Conservation (phyloP, 2,888 invertebrate species). For the Zele albiditarsus region DNA sequence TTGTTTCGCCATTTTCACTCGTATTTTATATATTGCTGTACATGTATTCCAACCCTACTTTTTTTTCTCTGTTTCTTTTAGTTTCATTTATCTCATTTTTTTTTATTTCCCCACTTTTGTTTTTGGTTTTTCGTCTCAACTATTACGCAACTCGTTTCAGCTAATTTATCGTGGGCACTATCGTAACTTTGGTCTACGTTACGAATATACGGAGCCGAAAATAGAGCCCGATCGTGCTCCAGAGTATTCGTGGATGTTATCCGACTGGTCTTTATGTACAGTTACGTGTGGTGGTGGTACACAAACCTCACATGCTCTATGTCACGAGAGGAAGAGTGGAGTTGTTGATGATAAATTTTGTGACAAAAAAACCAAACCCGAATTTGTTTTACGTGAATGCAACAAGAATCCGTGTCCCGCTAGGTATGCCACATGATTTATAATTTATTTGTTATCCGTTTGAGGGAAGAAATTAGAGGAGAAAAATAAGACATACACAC, state of each 20-base stretch:
- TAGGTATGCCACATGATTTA: slow-evolving; percentile 66
- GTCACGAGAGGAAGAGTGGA: slow-evolving; percentile 78
- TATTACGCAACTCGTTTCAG: slow-evolving; percentile 48
- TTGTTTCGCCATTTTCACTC: background rate
- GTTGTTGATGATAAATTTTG: slow-evolving; percentile 77
- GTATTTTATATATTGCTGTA: background rate
- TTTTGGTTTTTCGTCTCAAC: background rate
- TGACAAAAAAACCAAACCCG: slow-evolving; percentile 70
- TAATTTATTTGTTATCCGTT: slow-evolving; percentile 15
- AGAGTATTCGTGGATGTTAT: slow-evolving; percentile 83
- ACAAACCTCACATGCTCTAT: slow-evolving; percentile 76
- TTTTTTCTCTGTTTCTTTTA: background rate
- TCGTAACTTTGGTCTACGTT: slow-evolving; percentile 86
- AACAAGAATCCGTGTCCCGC: slow-evolving; percentile 74
- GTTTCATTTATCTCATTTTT: background rate
- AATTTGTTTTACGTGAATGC: slow-evolving; percentile 71
- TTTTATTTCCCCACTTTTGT: background rate
- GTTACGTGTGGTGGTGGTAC: slow-evolving; percentile 86
- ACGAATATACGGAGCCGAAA: slow-evolving; percentile 87
- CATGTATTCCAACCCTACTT: background rate
- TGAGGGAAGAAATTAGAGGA: background rate
- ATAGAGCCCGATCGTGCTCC: slow-evolving; percentile 76
- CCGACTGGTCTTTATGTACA: slow-evolving; percentile 88
- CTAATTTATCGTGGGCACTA: slow-evolving; percentile 73
- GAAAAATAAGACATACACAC: background rate